Conservation (phyloP, 1,140 invertebrate genomes). For the Eciton burchellii region DNA sequence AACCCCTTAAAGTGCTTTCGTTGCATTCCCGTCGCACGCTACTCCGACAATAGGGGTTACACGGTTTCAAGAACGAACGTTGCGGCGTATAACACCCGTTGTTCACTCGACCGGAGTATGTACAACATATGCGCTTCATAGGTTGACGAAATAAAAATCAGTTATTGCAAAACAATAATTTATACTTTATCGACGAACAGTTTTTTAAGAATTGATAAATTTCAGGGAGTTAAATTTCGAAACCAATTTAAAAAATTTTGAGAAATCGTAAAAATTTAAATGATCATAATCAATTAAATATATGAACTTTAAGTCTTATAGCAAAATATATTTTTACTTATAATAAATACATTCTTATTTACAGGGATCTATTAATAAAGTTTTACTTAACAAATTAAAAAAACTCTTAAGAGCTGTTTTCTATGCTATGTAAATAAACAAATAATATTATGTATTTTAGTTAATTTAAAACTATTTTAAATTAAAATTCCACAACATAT, state of each 20-base stretch:
- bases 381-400: too few relatives aligned
- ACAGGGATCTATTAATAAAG: too few relatives aligned
- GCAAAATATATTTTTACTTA: too few relatives aligned
- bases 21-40: constrained; percentile 71
- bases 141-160: constrained; percentile 64
- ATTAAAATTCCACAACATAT: background rate
- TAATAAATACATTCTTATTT: too few relatives aligned
- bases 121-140: constrained; percentile 68
- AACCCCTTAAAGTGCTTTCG: constrained; percentile 76
- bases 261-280: too few relatives aligned
- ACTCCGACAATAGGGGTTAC: constrained; percentile 69
- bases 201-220: background rate
- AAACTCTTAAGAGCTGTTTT: too few relatives aligned
- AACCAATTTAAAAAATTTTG: background rate
- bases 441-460: background rate
- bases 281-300: too few relatives aligned
- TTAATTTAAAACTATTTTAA: constrained; percentile 1
- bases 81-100: constrained; percentile 67
- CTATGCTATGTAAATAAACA: too few relatives aligned
- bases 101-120: constrained; percentile 70
- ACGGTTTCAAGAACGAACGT: constrained; percentile 39
- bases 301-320: too few relatives aligned
- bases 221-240: background rate
- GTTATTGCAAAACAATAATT: background rate
- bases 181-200: background rate